A percentile compares a stretch with the other conserved stretches of the same genome.
Conservation (phyloP, 2,888 invertebrate genomes). For the Ctenicera cuprea region DNA sequence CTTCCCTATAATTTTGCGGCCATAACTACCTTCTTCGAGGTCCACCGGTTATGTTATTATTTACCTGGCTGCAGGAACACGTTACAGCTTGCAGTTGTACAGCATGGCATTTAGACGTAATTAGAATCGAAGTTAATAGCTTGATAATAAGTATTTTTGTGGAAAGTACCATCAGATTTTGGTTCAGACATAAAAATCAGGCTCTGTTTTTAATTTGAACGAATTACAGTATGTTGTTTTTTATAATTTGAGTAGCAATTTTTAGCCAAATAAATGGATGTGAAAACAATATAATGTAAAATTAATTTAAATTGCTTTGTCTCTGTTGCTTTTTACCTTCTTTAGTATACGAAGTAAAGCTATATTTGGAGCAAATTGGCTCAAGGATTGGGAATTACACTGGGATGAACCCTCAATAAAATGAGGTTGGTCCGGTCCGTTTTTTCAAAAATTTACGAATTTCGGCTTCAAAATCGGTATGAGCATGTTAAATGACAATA, state of each 20-base stretch:
- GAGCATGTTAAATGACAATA: no score
- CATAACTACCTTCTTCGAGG: constrained; percentile 51
- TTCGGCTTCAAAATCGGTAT: no score
- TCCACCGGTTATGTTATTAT: constrained; percentile 56
- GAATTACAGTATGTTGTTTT: not conserved
- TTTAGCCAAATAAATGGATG: not conserved
- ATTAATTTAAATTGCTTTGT: no score
- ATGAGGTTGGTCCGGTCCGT: no score
- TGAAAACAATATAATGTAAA: not conserved
- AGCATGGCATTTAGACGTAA: constrained; percentile 64
- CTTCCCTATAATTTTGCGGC: constrained; percentile 56
- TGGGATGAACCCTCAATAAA: no score
- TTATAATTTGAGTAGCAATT: not conserved
- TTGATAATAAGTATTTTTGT: constrained; percentile 60
- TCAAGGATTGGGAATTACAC: no score
- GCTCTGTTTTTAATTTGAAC: not conserved
- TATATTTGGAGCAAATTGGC: no score
- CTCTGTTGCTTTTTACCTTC: no score
- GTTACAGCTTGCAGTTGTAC: constrained; percentile 50
- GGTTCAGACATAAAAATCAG: constrained; percentile 10
- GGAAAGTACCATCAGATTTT: not conserved
- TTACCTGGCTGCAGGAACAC: constrained; percentile 53
- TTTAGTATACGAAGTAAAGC: no score
- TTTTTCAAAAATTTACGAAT: no score
- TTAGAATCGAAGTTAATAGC: constrained; percentile 65